These are phyloP conservation scores for Dryobotodes eremita DNA, from an alignment of 2,888 invertebrate species.

Conservation along the genomic window DNA sequence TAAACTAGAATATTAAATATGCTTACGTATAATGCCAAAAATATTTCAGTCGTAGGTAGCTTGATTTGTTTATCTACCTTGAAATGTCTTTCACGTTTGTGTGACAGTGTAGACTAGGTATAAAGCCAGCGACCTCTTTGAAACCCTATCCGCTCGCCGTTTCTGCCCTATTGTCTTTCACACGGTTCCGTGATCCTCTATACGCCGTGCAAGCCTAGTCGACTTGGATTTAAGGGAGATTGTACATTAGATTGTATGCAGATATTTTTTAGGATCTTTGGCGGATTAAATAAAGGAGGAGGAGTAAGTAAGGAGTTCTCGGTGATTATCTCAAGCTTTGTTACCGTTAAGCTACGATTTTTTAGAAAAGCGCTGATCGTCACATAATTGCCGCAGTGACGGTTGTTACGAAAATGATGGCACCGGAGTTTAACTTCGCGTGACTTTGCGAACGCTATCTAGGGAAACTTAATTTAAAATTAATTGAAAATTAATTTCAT, in stretches of 20 bases:
- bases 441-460: no score
- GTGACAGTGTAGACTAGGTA: not conserved
- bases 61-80: not conserved
- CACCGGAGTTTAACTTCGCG: not conserved
- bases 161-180: slow-evolving; percentile 38
- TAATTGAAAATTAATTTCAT: not conserved
- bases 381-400: not conserved
- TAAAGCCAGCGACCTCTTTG: slow-evolving; percentile 45
- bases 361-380: not conserved
- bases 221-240: slow-evolving; percentile 26
- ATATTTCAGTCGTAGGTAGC: not conserved
- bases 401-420: not conserved
- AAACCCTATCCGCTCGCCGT: slow-evolving; percentile 27
- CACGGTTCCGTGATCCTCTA: slow-evolving; percentile 52
- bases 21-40: no score
- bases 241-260: slow-evolving; percentile 1
- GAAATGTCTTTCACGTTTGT: not conserved
- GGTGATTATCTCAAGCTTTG: not conserved
- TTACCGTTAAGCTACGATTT: not conserved
- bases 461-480: no score
- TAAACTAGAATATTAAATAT: no score
- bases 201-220: slow-evolving; percentile 10
- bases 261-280: not conserved
- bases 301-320: not conserved
- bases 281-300: no score